Evolutionary conservation across 2,113 vertebrate species (phyloP).

Genomic region (Larimichthys polyactis): DNA sequence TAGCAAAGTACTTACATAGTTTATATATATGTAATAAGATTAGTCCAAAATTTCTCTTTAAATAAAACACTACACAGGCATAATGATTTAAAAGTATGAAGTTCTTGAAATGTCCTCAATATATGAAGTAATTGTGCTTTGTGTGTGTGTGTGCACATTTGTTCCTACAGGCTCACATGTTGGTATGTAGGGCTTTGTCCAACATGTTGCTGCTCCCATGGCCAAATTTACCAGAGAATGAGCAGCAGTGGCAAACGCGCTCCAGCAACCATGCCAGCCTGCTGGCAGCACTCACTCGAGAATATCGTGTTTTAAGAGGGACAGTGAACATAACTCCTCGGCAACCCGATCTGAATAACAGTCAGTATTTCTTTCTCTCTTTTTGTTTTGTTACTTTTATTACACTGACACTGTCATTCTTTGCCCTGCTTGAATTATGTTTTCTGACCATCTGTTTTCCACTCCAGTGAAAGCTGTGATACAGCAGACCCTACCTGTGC

Average conservation of each 20-base stretch:
- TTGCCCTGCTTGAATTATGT: not conserved
- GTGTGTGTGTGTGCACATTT: not conserved
- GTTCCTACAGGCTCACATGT: constrained; percentile 89
- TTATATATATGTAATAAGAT: no score
- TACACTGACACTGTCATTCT: not conserved
- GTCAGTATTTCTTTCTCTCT: constrained; percentile 82
- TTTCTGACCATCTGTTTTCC: constrained; percentile 7
- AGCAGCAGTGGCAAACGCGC: constrained; percentile 96
- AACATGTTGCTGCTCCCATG: constrained; percentile 95
- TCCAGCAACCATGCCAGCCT: constrained; percentile 93
- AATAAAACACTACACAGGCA: not conserved
- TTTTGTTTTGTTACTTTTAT: not conserved
- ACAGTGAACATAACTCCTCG: constrained; percentile 85
- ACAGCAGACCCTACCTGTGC: constrained; percentile 93
- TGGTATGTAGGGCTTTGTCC: constrained; percentile 94
- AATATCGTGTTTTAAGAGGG: constrained; percentile 90
- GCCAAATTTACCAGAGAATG: constrained; percentile 93
- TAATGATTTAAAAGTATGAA: not conserved
- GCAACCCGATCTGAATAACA: constrained; percentile 87
- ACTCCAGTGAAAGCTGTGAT: constrained; percentile 91
- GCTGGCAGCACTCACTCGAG: constrained; percentile 89
- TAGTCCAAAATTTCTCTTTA: not conserved
- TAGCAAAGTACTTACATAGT: not conserved
- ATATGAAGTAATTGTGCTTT: not conserved
- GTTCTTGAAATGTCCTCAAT: not conserved